Conservation (phyloP, 2,797 vertebrate genomes). For the Lagodon rhomboides region DNA sequence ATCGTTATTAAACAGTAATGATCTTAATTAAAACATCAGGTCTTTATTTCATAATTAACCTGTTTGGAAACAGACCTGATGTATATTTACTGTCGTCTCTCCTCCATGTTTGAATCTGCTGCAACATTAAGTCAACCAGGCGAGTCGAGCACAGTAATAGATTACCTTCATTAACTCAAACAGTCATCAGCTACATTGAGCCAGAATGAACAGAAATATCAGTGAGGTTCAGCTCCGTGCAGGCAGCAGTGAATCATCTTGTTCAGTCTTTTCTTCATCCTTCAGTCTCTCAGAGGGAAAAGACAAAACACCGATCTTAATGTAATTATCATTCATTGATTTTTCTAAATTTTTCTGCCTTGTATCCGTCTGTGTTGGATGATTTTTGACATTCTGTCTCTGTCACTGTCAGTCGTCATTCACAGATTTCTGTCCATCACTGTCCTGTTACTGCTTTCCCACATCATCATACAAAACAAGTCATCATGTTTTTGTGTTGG, state of each 20-base stretch:
- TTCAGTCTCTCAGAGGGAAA: neutral
- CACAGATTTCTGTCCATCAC: no score
- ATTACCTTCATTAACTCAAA: conserved; percentile 50
- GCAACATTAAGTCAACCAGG: conserved; percentile 37
- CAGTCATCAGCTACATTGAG: conserved; percentile 24
- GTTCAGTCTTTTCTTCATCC: neutral
- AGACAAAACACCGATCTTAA: no score
- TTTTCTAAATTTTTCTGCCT: no score
- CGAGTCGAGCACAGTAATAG: conserved; percentile 7
- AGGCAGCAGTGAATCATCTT: neutral
- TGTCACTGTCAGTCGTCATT: no score
- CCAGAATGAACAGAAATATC: conserved; percentile 29
- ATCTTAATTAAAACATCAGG: neutral
- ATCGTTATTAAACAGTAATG: conserved; percentile 2
- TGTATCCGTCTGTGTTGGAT: no score
- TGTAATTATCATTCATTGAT: no score
- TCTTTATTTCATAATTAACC: conserved; percentile 41
- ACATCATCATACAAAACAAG: no score
- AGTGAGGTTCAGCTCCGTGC: conserved; percentile 12
- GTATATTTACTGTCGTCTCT: conserved; percentile 2
- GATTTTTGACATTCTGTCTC: no score
- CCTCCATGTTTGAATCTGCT: neutral
- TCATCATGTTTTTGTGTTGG: no score
- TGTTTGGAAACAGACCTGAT: conserved; percentile 25
- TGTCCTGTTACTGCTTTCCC: no score